Base-by-base conservation (phyloP, 1,140 invertebrate species). In the Euborellia annulipes region DNA sequence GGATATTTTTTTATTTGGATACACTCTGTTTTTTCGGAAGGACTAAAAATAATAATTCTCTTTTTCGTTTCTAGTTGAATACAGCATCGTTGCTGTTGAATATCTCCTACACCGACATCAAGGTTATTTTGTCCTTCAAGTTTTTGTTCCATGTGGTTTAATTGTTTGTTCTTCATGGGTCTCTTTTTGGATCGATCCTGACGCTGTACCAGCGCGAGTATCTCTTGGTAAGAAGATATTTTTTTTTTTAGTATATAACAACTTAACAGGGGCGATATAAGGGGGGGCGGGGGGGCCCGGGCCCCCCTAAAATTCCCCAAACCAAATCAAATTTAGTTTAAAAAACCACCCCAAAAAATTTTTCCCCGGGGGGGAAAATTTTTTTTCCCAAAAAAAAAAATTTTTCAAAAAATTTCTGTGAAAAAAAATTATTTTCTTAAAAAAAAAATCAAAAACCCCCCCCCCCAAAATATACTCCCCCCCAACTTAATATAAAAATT, bases 131-230 rank as follows among this genome's bases (percentile, higher is more conserved):
- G 54, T 76, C 36, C 65, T 78, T 6, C 73, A 78, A 60, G 72
- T 75, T 38, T 78, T 75, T 55, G 63, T 76, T 3, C 75, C 75
- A 0, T 75, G 72, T 50, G 66, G 64, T 22, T 57, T 78, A 32
- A 74, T 77, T 44, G 75, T 78, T 6, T 66, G 67, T 47, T 68
- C 74, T 19, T 78, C 75, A 1, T 79, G 75, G 74, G 72, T 79
- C 3, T 54, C 51, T 8, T 78, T 79, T 54, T 79, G 72, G 73
- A 75, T 78, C 44, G 75, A 76, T 53, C 65, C 75, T 42, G 68
- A 72, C 47, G 74, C 73, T 42, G 70, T 71, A 3, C 69, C 73
- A 1, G 75, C 71, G 2, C 58, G 76, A 50, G 71, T 76, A 21
- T 62, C 68, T 27, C 58, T 78, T 47, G 73, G 74, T 76, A 58